Evolutionary conservation across 1,140 invertebrate species (phyloP), one percentile per base, ranked within the genome.

Genomic region (Tigriopus japonicus): DNA sequence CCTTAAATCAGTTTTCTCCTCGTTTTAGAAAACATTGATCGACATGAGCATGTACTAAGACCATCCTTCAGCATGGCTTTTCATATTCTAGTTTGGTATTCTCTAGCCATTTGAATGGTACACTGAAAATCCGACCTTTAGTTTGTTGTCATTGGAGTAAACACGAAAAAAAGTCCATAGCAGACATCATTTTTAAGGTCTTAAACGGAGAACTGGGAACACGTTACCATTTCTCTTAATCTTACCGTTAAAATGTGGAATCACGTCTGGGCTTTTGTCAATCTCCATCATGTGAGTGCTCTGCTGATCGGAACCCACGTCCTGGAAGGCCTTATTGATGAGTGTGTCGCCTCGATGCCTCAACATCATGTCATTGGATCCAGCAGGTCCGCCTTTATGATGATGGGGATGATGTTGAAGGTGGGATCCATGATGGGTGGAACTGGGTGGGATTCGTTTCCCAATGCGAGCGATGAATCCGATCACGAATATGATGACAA

Each of bases 181-280:
- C 10, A 43, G 15, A 15, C 42, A 10, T 12, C 42, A 43, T 43
- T 43, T 15, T 15, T 12, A 43, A 43, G 15, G 15, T 10, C 10
- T 15, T 15, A 43, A 10, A 43, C 10, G 42, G 42, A 10, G 10
- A 43, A 43, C 10, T 12, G 42, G 15, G 10, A 43, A 43, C 10
- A 43, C 10, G 42, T 43, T 52, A 54, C 15, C 15, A 6, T 58
- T 42, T 28, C n/a, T n/a, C n/a, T n/a, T n/a, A n/a, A n/a, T 58
- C 55, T 42, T 58, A 58, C 55, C 55, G 45, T 15, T 58, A 42
- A 58, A 58, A 42, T 58, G 55, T 14, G 55, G 55, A 35, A 58
- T 58, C n/a, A 58, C 40, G 42, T 58, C 55, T 3, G 55, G 55
- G 28, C 55, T 58, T 23, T 42, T 40, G 40, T 58, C 55, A 14